phyloP scores from a whole-genome alignment of 2,797 vertebrate species.

The Nasua narica region DNA sequence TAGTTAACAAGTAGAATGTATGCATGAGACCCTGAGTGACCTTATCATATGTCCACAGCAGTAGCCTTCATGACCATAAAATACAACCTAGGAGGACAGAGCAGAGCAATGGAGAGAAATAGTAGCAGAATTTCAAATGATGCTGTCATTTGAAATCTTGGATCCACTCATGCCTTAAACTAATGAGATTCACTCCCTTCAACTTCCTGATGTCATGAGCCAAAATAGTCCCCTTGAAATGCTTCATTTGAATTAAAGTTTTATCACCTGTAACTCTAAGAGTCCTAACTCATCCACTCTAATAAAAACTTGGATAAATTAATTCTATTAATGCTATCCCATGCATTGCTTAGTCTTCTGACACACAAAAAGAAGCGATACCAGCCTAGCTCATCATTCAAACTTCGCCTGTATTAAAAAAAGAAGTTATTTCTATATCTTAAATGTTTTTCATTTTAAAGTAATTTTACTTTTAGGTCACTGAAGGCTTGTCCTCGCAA shows the following conservation, averaged over 20 bases:
- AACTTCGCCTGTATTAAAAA: neutral
- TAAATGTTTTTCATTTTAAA: neutral
- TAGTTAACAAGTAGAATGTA: neutral
- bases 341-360: neutral
- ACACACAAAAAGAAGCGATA: neutral
- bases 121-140: neutral
- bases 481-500: neutral
- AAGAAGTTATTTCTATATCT: neutral
- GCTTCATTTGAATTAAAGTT: neutral
- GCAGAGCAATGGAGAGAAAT: neutral
- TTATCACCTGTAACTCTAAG: neutral
- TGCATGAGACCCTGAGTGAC: neutral
- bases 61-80: neutral
- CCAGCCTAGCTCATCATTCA: neutral
- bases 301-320: neutral
- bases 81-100: neutral
- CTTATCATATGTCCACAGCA: neutral
- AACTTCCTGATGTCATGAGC: neutral
- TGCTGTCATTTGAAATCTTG: neutral
- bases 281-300: neutral
- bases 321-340: neutral
- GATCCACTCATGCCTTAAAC: neutral
- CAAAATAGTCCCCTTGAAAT: conserved; percentile 5
- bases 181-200: neutral
- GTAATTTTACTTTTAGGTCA: neutral